These are phyloP conservation scores for Meriones psammophilus DNA, from an alignment of 2,797 vertebrate genomes.

Conservation along the genomic window DNA sequence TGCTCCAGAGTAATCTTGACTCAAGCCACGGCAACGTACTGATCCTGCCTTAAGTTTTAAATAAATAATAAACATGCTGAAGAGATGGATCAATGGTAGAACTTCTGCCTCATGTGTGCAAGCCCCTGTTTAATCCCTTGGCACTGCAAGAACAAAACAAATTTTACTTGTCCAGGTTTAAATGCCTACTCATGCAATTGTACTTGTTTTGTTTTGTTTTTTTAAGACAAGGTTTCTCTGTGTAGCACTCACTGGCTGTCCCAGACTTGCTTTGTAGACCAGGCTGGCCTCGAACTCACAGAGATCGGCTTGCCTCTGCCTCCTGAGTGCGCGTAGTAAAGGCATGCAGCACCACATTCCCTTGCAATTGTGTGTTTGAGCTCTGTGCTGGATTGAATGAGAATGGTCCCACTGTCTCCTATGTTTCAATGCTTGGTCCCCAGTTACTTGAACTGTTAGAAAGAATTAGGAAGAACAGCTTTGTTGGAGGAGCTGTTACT, in stretches of 20 bases:
- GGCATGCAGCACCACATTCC: too few relatives aligned
- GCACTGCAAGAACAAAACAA: background rate
- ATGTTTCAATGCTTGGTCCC: background rate
- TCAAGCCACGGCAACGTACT: background rate
- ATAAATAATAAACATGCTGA: background rate
- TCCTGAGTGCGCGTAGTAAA: too few relatives aligned
- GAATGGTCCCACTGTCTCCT: background rate
- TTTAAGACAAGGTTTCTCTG: too few relatives aligned
- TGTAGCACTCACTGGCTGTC: too few relatives aligned
- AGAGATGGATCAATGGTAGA: background rate
- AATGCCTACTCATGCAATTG: background rate
- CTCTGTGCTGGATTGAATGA: background rate
- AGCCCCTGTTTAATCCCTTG: background rate
- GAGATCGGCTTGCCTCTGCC: too few relatives aligned
- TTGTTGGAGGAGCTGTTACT: background rate
- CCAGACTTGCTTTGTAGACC: too few relatives aligned
- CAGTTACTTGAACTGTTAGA: background rate
- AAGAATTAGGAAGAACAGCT: background rate
- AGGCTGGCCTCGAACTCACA: too few relatives aligned
- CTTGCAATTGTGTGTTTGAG: background rate
- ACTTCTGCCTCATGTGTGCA: background rate
- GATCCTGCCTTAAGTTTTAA: background rate
- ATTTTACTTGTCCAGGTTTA: background rate
- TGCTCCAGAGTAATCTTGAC: background rate
- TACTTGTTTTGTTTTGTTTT: background rate